A percentile compares a stretch with the other conserved stretches of the same genome.
phyloP scores from a whole-genome alignment of 2,797 vertebrate species.

The Chelidonichthys spinosus region DNA sequence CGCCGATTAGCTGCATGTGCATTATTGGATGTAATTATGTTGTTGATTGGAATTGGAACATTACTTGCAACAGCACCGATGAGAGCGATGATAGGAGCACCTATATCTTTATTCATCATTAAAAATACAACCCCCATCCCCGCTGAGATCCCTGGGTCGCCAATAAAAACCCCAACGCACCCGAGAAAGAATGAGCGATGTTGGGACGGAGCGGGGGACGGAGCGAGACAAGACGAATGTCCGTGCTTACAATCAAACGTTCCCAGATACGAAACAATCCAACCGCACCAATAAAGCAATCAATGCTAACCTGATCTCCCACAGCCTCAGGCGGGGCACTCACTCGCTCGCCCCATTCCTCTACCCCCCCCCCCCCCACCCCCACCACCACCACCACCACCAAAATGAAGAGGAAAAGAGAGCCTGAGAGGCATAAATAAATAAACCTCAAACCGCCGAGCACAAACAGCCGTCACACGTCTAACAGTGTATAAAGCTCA shows the following conservation, averaged over 20 bases:
- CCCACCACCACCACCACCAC: no score
- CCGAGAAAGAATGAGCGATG: conserved; percentile 76
- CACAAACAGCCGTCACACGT: conserved; percentile 55
- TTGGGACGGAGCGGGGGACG: conserved; percentile 67
- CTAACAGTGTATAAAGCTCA: conserved; percentile 61
- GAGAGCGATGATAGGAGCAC: conserved; percentile 59
- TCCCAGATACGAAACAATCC: conserved; percentile 79
- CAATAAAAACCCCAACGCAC: conserved; percentile 70
- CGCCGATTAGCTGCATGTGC: conserved; percentile 75
- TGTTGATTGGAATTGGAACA: conserved; percentile 77
- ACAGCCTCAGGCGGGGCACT: conserved; percentile 64
- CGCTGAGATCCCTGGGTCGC: conserved; percentile 36
- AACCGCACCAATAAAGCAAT: conserved; percentile 82
- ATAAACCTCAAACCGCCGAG: conserved; percentile 77
- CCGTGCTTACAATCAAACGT: conserved; percentile 75
- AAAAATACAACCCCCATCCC: not conserved
- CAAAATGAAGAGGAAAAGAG: conserved; percentile 81
- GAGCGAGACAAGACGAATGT: conserved; percentile 81
- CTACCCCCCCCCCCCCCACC: conserved; percentile 62
- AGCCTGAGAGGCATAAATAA: conserved; percentile 81
- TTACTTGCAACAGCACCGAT: conserved; percentile 53
- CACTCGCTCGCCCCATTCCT: conserved; percentile 75
- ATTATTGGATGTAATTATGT: conserved; percentile 79
- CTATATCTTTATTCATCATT: conserved; percentile 47
- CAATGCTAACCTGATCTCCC: conserved; percentile 82